Evolutionary conservation across 2,113 vertebrate species (phyloP).

Genomic region (Indicator maculatus): DNA sequence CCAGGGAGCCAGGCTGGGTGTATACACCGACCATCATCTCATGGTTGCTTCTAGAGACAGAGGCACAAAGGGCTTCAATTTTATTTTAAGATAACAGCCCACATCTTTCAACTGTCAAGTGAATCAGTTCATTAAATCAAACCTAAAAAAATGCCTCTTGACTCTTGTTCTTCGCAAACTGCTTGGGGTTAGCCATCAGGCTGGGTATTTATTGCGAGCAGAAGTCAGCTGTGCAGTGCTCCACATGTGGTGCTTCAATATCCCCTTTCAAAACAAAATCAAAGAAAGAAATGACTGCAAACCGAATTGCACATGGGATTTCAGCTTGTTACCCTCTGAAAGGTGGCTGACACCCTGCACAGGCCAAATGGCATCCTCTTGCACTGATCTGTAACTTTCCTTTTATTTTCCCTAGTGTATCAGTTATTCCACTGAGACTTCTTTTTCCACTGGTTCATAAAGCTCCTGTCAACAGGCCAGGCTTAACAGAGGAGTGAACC

Average conservation of each 20-base stretch:
- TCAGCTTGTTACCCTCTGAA: neutral
- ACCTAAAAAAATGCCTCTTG: neutral
- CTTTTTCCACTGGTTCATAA: neutral
- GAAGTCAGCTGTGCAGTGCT: neutral
- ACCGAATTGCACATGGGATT: neutral
- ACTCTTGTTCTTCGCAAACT: neutral
- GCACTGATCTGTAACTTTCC: neutral
- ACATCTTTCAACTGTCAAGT: neutral
- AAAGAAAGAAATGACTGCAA: constrained; percentile 3
- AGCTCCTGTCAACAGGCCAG: neutral
- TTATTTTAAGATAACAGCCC: neutral
- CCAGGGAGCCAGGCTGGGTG: neutral
- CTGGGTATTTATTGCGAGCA: neutral
- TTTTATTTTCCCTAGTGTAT: neutral
- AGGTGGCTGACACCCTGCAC: neutral
- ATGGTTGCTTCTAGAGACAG: neutral
- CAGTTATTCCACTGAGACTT: neutral
- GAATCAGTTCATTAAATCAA: neutral
- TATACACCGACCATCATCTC: neutral
- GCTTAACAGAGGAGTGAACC: neutral
- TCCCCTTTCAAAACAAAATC: constrained; percentile 10
- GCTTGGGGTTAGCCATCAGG: neutral
- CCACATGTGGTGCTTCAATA: neutral
- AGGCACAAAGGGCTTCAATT: neutral
- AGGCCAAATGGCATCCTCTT: neutral